phyloP scores from a whole-genome alignment of 2,888 invertebrate species.

The Cylloceria caligata region DNA sequence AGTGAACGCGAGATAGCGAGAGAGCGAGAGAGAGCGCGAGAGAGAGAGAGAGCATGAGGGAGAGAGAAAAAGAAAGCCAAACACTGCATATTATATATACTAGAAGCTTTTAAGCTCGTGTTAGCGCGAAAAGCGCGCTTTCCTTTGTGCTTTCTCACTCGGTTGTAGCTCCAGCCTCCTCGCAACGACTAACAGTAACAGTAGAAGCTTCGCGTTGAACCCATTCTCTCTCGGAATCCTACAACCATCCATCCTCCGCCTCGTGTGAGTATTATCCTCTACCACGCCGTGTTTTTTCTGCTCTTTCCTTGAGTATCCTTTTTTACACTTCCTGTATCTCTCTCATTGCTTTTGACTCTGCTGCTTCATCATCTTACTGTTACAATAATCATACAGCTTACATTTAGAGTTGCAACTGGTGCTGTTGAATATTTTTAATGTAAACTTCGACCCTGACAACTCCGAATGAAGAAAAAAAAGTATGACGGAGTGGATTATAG shows the following conservation, averaged over 20 bases:
- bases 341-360: background rate
- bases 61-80: slow-evolving; percentile 15
- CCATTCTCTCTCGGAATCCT: slow-evolving; percentile 58
- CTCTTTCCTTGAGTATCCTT: slow-evolving; percentile 38
- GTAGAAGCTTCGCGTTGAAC: slow-evolving; percentile 55
- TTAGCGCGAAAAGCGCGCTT: slow-evolving; percentile 67
- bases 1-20: background rate
- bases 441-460: background rate
- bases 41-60: background rate
- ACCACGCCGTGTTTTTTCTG: slow-evolving; percentile 17
- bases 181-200: slow-evolving; percentile 33
- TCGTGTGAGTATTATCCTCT: slow-evolving; percentile 28
- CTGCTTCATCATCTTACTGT: slow-evolving; percentile 20
- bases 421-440: background rate
- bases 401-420: slow-evolving; percentile 1
- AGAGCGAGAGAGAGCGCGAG: background rate
- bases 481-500: too few relatives aligned
- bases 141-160: slow-evolving; percentile 72
- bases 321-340: slow-evolving; percentile 49
- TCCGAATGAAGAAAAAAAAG: background rate
- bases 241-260: slow-evolving; percentile 33
- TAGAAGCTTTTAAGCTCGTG: slow-evolving; percentile 69
- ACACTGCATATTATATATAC: slow-evolving; percentile 20
- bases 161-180: slow-evolving; percentile 65
- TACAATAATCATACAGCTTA: background rate